A percentile compares a stretch with the other conserved stretches of the same genome.
These are phyloP conservation scores for Andricus grossulariae DNA, from an alignment of 1,140 invertebrate genomes.

Conservation along the genomic window DNA sequence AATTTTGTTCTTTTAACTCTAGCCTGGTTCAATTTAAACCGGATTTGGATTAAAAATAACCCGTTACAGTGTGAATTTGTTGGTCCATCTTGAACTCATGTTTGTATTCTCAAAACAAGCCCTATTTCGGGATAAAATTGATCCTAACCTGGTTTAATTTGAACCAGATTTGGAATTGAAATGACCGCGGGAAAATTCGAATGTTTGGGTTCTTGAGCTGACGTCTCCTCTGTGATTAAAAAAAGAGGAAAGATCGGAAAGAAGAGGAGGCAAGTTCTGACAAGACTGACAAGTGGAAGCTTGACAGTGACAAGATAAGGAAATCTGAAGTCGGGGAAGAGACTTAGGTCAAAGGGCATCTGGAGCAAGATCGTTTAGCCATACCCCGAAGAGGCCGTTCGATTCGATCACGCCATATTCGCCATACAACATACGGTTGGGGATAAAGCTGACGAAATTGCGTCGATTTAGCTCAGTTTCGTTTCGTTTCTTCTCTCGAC, in stretches of 20 bases:
- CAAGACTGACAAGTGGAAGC: not conserved
- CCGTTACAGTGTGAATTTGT: no score
- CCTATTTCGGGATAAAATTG: no score
- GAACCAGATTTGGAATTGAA: no score
- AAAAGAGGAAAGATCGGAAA: not conserved
- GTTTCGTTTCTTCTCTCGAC: slow-evolving; percentile 46
- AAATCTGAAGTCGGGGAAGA: slow-evolving; percentile 10
- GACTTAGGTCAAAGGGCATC: slow-evolving; percentile 48
- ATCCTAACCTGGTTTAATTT: no score
- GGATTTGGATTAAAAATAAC: no score
- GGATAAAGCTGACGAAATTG: slow-evolving; percentile 64
- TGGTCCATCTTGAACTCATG: no score
- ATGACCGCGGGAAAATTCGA: no score
- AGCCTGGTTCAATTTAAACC: no score
- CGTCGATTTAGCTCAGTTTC: slow-evolving; percentile 58
- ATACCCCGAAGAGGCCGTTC: slow-evolving; percentile 26
- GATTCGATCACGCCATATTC: slow-evolving; percentile 41
- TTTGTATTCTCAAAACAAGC: no score
- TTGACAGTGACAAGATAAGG: not conserved
- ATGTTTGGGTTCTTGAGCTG: no score
- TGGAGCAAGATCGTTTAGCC: slow-evolving; percentile 20
- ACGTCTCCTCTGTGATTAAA: no score
- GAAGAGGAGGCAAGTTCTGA: not conserved
- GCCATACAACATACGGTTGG: slow-evolving; percentile 21
- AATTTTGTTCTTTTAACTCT: no score